Evolutionary conservation across 2,113 vertebrate species (phyloP), one percentile per base, ranked within the genome.

Genomic region (Dicerorhinus sumatrensis): DNA sequence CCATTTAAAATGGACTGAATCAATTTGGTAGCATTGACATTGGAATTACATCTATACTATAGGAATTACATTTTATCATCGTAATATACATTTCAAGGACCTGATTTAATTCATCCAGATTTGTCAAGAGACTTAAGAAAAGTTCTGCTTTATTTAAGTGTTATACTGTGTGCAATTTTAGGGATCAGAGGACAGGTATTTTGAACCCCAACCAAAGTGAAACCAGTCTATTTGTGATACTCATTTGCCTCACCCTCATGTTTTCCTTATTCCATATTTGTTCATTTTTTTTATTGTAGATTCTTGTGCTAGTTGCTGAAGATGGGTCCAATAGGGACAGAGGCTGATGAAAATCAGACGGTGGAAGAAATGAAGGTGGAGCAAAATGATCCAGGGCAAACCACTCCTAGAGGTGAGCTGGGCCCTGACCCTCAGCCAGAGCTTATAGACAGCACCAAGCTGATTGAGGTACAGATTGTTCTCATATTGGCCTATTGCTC

Each of bases 401-500:
- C 98, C 42, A 99, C 98, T 21, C 97, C 98, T 0, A 89, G 97
- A 70, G 98, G 97, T 0, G 98, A 99, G 31, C 75, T 98, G 82
- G 95, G 93, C 82, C 77, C 98, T 33, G 98, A 98, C 94, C 98
- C 98, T 16, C 98, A 99, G 83, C 92, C 99, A 12, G 98, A 98
- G 81, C 98, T 99, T 83, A 99, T 99, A 13, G 99, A 99, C 98
- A 99, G 99, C 98, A 99, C 99, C 2, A 99, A 99, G 48, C 98
- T 99, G 86, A 97, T 99, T 0, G 99, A 99, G 84, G 99, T 99
- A 8, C 99, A 99, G 75, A 98, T 99, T 12, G 69, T 99, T 42
- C 99, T 99, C 89, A 99, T 99, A 60, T 96, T 99, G 48, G 99
- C 99, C 39, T 99, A 99, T 94, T 99, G 99, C 94, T 99, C 99